Percentiles rank a stretch among this genome's conserved stretches.
Conservation (phyloP, 2,797 vertebrate species). For the Melanotaenia nigrans region DNA sequence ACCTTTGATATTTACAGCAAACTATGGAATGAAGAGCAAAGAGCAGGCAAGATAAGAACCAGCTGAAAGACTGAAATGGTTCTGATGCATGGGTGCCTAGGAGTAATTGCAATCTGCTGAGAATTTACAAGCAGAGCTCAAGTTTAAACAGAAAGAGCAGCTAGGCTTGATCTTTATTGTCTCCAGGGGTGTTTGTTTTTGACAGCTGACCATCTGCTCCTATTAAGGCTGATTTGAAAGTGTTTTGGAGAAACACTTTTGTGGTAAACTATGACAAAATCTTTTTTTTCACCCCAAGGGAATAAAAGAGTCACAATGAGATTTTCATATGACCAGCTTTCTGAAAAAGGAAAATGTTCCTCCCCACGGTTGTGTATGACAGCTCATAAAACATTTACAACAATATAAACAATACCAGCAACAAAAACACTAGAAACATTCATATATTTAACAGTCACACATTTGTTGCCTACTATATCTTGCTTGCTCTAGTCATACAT, state of each 20-base stretch:
- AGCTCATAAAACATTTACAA: slow-evolving; percentile 1
- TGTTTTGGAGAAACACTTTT: slow-evolving; percentile 20
- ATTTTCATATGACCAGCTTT: not conserved
- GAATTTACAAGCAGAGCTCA: slow-evolving; percentile 52
- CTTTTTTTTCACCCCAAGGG: slow-evolving; percentile 15
- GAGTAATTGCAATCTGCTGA: slow-evolving; percentile 39
- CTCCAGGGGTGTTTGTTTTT: slow-evolving; percentile 45
- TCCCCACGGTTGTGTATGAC: not conserved
- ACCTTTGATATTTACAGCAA: slow-evolving; percentile 63
- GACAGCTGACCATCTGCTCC: slow-evolving; percentile 49
- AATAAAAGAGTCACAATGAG: not conserved
- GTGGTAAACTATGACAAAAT: slow-evolving; percentile 14
- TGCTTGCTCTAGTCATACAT: slow-evolving; percentile 34
- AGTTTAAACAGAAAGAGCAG: slow-evolving; percentile 44
- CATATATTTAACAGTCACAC: not conserved
- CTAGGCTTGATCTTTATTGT: slow-evolving; percentile 40
- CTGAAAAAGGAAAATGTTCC: slow-evolving; percentile 12
- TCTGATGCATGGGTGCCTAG: slow-evolving; percentile 42
- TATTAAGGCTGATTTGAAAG: slow-evolving; percentile 21
- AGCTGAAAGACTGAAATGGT: slow-evolving; percentile 44
- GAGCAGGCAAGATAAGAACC: slow-evolving; percentile 48
- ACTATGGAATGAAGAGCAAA: slow-evolving; percentile 49
- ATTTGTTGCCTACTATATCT: not conserved
- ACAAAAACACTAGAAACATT: slow-evolving; percentile 12
- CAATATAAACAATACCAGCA: not conserved